These are phyloP conservation scores for Gnatocerus cornutus DNA, from an alignment of 2,888 invertebrate species.

Conservation along the genomic window DNA sequence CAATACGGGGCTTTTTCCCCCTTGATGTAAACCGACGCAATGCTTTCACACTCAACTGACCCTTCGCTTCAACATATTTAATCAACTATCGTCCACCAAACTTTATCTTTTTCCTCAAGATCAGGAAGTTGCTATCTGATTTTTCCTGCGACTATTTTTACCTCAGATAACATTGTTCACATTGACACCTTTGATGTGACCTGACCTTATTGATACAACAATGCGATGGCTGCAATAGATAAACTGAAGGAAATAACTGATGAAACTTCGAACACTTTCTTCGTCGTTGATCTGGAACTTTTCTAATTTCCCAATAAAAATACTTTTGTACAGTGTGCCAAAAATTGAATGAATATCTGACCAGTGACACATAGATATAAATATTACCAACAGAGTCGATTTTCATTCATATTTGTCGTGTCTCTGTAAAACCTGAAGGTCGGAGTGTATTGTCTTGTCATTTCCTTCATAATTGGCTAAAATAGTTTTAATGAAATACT, in stretches of 20 bases:
- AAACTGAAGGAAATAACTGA: neutral
- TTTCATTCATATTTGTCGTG: neutral
- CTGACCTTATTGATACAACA: conserved; percentile 14
- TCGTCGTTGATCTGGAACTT: too few relatives aligned
- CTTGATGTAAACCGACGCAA: conserved; percentile 42
- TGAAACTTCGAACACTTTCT: neutral
- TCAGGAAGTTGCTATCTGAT: conserved; percentile 1
- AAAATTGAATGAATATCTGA: neutral
- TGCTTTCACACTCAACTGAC: conserved; percentile 46
- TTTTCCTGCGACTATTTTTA: neutral
- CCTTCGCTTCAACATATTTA: conserved; percentile 8
- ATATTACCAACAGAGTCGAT: neutral
- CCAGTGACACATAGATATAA: neutral
- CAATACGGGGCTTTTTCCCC: conserved; percentile 47
- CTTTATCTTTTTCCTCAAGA: neutral
- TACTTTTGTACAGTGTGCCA: neutral
- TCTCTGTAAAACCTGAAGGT: neutral
- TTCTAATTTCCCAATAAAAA: too few relatives aligned
- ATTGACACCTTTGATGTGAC: conserved; percentile 14
- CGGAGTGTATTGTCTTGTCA: neutral
- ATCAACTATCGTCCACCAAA: neutral
- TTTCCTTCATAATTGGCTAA: neutral
- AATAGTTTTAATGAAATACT: neutral
- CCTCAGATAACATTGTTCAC: conserved; percentile 8
- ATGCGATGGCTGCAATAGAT: conserved; percentile 8